These are phyloP conservation scores for Podarcis siculus DNA, from an alignment of 2,797 vertebrate species.

Conservation along the genomic window DNA sequence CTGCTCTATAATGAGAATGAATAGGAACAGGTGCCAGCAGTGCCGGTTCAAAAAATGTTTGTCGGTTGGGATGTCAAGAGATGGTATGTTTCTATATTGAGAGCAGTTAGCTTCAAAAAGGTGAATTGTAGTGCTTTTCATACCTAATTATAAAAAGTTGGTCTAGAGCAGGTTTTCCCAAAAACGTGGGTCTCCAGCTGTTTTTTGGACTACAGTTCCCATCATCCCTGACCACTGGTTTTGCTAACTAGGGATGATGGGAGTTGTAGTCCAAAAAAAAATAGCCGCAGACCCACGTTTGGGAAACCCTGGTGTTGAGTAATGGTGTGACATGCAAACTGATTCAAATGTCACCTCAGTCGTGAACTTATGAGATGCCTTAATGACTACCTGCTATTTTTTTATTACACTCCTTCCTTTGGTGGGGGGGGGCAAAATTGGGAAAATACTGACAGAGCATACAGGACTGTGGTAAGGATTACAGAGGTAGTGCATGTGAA, in stretches of 20 bases:
- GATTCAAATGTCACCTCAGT: background rate
- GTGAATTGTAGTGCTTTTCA: slow-evolving; percentile 6
- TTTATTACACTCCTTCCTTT: background rate
- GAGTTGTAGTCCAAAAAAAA: no score
- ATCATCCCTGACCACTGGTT: no score
- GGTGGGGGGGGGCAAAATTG: background rate
- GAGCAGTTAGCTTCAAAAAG: slow-evolving; percentile 29
- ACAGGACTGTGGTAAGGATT: background rate
- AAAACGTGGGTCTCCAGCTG: no score
- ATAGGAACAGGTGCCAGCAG: slow-evolving; percentile 98
- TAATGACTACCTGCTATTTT: background rate
- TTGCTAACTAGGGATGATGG: no score
- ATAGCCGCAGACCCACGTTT: no score
- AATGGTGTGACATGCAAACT: background rate
- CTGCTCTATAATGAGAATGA: slow-evolving; percentile 97
- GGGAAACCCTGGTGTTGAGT: no score
- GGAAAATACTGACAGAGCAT: background rate
- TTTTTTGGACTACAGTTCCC: no score
- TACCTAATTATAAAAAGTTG: slow-evolving; percentile 16
- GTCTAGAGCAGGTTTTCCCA: background rate
- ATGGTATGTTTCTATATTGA: slow-evolving; percentile 83
- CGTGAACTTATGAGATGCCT: background rate
- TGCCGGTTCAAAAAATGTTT: slow-evolving; percentile 99
- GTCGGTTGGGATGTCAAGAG: slow-evolving; percentile 96
- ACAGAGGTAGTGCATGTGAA: background rate